Conservation (phyloP, 2,113 vertebrate species). For the Paramormyrops kingsleyae region DNA sequence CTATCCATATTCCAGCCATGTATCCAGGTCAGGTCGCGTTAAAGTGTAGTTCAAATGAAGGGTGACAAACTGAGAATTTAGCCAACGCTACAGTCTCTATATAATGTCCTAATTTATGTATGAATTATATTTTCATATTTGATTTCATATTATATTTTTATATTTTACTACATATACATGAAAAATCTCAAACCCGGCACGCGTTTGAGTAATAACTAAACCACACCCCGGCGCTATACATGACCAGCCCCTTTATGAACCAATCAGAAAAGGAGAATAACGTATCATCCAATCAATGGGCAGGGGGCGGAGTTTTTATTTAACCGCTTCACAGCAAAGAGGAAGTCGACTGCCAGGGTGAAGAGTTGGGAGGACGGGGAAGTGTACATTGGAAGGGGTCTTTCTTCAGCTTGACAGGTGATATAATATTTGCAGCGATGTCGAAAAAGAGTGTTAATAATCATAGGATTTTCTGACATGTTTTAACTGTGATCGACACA, state of each 20-base stretch:
- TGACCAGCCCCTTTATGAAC: neutral
- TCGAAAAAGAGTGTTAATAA: neutral
- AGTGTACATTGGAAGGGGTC: neutral
- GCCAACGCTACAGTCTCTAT: neutral
- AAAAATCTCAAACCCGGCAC: neutral
- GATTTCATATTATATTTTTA: too few species aligned
- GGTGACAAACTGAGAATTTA: neutral
- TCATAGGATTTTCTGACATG: neutral
- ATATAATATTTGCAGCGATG: neutral
- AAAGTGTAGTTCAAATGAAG: neutral
- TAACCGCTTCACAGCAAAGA: neutral
- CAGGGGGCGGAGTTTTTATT: conserved; percentile 4
- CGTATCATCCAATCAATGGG: neutral
- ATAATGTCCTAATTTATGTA: neutral
- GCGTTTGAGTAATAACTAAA: neutral
- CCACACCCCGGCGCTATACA: neutral
- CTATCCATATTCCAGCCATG: neutral
- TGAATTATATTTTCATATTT: neutral
- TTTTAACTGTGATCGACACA: neutral
- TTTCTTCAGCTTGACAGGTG: neutral
- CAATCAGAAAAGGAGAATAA: neutral
- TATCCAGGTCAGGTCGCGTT: neutral
- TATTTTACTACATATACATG: neutral
- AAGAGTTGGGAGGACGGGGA: neutral
- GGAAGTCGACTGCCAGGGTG: neutral